phyloP scores from a whole-genome alignment of 2,113 vertebrate genomes.

The human region DNA sequence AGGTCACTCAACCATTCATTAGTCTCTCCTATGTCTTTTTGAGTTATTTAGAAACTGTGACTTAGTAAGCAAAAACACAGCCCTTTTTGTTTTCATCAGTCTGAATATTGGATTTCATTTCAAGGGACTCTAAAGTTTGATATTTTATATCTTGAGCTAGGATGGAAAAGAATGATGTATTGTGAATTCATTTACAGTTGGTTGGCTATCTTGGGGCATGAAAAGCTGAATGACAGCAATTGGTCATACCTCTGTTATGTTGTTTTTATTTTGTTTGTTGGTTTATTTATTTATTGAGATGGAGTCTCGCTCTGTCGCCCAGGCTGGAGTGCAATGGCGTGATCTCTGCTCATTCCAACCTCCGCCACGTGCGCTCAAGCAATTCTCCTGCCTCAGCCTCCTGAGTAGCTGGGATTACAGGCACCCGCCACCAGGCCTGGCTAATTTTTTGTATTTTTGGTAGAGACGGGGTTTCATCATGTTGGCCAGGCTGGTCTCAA shows the following conservation, averaged over 20 bases:
- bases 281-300: too few species aligned
- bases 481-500: too few species aligned
- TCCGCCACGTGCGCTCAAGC: too few species aligned
- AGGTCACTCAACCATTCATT: neutral
- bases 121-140: neutral
- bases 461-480: too few species aligned
- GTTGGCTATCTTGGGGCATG: neutral
- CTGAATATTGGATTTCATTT: neutral
- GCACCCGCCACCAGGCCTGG: too few species aligned
- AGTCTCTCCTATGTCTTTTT: constrained; percentile 32
- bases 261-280: too few species aligned
- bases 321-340: too few species aligned
- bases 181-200: neutral
- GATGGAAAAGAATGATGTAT: neutral
- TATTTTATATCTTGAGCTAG: constrained; percentile 28
- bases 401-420: too few species aligned
- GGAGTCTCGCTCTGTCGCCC: too few species aligned
- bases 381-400: too few species aligned
- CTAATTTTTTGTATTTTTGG: too few species aligned
- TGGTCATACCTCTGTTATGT: neutral
- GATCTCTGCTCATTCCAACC: too few species aligned
- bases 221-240: constrained; percentile 11
- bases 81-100: neutral
- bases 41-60: constrained; percentile 9
- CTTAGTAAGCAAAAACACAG: neutral